Evolutionary conservation across 2,888 invertebrate species (phyloP).

Genomic region (Oscheius sp.): DNA sequence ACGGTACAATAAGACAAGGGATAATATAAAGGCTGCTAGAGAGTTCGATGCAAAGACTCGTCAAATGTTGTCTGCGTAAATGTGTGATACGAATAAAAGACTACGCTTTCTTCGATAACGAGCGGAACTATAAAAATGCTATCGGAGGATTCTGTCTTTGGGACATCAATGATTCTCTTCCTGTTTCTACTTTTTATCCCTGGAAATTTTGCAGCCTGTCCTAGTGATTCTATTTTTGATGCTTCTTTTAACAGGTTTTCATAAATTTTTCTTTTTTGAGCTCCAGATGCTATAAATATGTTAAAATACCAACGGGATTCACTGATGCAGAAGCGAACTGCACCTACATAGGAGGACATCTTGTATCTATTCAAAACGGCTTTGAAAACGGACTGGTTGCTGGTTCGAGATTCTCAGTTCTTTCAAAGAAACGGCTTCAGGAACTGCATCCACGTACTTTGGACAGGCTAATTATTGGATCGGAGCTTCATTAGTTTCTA

Average conservation of each 20-base stretch:
- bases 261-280: no score
- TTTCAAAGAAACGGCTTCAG: background rate
- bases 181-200: background rate
- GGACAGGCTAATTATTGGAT: slow-evolving; percentile 10
- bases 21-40: background rate
- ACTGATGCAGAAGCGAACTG: slow-evolving; percentile 6
- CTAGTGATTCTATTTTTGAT: slow-evolving; percentile 5
- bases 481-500: background rate
- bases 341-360: slow-evolving; percentile 5
- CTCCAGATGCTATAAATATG: slow-evolving; percentile 22
- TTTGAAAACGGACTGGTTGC: slow-evolving; percentile 21
- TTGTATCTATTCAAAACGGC: slow-evolving; percentile 18
- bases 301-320: background rate
- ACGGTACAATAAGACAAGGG: background rate
- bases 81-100: background rate
- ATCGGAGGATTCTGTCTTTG: background rate
- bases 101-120: background rate
- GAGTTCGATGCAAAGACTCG: background rate
- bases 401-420: background rate
- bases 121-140: background rate
- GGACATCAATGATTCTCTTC: background rate
- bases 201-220: background rate
- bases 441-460: background rate
- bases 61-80: background rate
- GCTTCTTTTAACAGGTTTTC: slow-evolving; percentile 10